Evolutionary conservation across 2,797 vertebrate genomes (phyloP).

Genomic region (Hyperoplus lanceolatus): DNA sequence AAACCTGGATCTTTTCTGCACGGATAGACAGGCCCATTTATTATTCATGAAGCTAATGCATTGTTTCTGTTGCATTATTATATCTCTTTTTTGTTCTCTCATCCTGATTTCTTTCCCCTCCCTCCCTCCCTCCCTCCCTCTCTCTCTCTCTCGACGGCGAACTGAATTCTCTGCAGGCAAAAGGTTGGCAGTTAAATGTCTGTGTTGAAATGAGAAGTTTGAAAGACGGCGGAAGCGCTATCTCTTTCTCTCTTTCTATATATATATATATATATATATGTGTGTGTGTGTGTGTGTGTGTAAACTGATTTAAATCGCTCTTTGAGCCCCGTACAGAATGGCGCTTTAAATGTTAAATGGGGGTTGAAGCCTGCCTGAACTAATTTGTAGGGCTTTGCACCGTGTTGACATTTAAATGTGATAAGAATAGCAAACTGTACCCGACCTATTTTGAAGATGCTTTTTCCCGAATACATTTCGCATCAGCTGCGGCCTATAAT

Average conservation of each 20-base stretch:
- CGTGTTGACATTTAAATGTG: constrained; percentile 94
- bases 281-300: constrained; percentile 74
- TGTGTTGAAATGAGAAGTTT: constrained; percentile 89
- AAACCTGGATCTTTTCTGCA: constrained; percentile 77
- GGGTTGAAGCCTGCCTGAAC: constrained; percentile 92
- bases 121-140: constrained; percentile 23
- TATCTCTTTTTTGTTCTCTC: constrained; percentile 74
- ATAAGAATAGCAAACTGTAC: constrained; percentile 94
- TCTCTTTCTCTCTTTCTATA: constrained; percentile 60
- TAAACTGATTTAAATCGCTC: constrained; percentile 90
- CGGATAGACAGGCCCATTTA: constrained; percentile 79
- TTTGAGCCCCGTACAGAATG: constrained; percentile 87
- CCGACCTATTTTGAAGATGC: constrained; percentile 92
- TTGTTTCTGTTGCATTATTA: constrained; percentile 89
- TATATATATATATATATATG: constrained; percentile 6
- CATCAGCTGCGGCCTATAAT: constrained; percentile 97
- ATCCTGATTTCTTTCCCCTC: constrained; percentile 39
- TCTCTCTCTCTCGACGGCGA: constrained; percentile 44
- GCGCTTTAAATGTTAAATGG: constrained; percentile 92
- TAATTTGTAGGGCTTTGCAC: constrained; percentile 93
- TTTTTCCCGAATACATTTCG: constrained; percentile 87
- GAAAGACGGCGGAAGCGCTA: constrained; percentile 82
- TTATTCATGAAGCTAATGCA: constrained; percentile 89
- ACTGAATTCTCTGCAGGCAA: constrained; percentile 80
- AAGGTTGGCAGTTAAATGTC: constrained; percentile 87